Evolutionary conservation across 1,140 invertebrate species (phyloP), one percentile per base, ranked within the genome.

Genomic region (Drosophila auraria): DNA sequence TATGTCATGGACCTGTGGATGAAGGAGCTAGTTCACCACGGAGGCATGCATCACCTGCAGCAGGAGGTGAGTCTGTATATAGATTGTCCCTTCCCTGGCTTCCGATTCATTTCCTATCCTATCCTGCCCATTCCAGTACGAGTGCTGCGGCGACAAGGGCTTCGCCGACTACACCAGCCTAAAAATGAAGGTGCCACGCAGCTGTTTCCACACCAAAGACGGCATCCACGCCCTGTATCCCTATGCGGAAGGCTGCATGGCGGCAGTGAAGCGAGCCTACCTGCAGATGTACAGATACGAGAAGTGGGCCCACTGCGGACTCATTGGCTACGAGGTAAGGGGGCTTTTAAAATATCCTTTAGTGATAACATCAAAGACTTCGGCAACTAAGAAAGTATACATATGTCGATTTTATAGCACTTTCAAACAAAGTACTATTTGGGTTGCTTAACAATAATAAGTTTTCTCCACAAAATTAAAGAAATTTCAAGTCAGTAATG

Each of bases 301-400:
- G 33, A 86, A 66, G 44, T 92, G 73, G 80, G 58, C 53, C 15
- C 84, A 92, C 57, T 50, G 70, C n/a, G 75, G 80, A 11, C 76
- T 92, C 4, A 90, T 92, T 20, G 71, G 78, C 11, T 91, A 90
- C 64, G 91, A 92, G 78, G 91, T 92, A 42, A 30, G 27, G 27
- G 27, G 27, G 20, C 20, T 20, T 20, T 20, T 20, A 20, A 20
- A 20, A 20, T 20, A 20, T 20, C 20, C 20, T 20, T 20, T 20
- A 20, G 20, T 20, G 20, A 20, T 5, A 30, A 30, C 6, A 30
- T 30, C 27, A 30, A 30, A 30, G 27, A 30, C 27, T 30, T 30
- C 6, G 27, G 1, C 27, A 1, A 30, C 27, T 30, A 30, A 30
- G 6, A 1, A 30, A 30, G 27, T 30, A 30, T 30, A 20, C 20